Conservation (phyloP, 1,140 invertebrate species). For the Mamestra configurata region DNA sequence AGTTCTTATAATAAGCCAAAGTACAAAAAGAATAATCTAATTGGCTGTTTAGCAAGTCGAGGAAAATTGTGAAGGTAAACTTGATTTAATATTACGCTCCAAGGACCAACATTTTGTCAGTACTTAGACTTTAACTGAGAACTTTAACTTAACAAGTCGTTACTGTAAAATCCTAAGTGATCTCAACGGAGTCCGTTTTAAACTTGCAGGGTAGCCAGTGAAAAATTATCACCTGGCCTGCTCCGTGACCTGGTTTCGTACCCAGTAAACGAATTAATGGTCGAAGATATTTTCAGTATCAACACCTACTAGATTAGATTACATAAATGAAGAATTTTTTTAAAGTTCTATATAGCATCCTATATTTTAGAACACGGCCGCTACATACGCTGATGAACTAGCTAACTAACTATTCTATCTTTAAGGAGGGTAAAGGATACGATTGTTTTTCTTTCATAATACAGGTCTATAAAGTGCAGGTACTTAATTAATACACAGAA, state of each 20-base stretch:
- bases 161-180: constrained; percentile 19
- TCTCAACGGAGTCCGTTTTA: constrained; percentile 23
- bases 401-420: too few species aligned
- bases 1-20: background rate
- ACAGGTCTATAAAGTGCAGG: too few species aligned
- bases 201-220: background rate
- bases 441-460: too few species aligned
- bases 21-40: constrained; percentile 2
- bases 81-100: constrained; percentile 35
- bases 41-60: constrained; percentile 5
- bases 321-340: background rate
- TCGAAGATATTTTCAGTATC: background rate
- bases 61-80: constrained; percentile 5
- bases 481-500: too few species aligned
- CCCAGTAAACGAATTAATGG: background rate
- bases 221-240: constrained; percentile 13
- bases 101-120: constrained; percentile 37
- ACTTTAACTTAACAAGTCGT: constrained; percentile 37
- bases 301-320: constrained; percentile 7
- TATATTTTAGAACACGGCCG: too few species aligned
- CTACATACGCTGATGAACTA: too few species aligned
- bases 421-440: too few species aligned
- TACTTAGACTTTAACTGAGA: constrained; percentile 9
- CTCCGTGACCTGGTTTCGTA: background rate
- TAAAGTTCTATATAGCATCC: too few species aligned